A percentile compares a stretch with the other conserved stretches of the same genome.
Conservation (phyloP, 1,140 invertebrate species). For the Oscheius sp. region DNA sequence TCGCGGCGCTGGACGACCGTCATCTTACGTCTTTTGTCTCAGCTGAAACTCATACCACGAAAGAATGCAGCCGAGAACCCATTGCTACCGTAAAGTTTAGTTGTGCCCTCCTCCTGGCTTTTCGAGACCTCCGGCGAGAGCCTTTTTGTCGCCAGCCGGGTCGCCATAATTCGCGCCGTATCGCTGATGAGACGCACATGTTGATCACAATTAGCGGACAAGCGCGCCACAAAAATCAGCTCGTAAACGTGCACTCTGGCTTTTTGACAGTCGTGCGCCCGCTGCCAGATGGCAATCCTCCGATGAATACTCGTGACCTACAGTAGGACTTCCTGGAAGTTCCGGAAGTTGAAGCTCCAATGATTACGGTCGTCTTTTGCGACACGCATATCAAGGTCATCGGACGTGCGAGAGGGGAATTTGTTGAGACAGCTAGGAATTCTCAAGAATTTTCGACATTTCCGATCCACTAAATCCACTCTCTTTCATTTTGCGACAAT, state of each 20-base stretch:
- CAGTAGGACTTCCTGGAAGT: no score
- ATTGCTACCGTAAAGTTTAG: background rate
- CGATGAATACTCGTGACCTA: no score
- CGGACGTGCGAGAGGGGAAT: no score
- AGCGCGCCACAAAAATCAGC: conserved; percentile 2
- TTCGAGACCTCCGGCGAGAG: background rate
- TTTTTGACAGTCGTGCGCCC: background rate
- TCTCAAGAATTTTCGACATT: no score
- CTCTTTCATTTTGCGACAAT: no score
- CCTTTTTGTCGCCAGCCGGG: conserved; percentile 8
- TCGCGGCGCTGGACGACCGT: background rate
- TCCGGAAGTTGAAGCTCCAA: no score
- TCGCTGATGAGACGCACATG: conserved; percentile 12
- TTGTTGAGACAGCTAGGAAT: no score
- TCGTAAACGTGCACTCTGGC: background rate
- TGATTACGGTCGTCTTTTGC: no score
- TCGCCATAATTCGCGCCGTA: conserved; percentile 10
- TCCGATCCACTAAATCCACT: no score
- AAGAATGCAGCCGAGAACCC: background rate
- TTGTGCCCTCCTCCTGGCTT: background rate
- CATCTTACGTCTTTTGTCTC: background rate
- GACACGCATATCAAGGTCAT: no score
- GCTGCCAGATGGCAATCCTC: background rate
- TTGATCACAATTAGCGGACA: conserved; percentile 13
- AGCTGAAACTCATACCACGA: background rate